These are phyloP conservation scores for Chelonus insularis DNA, from an alignment of 1,140 invertebrate genomes.

Conservation along the genomic window DNA sequence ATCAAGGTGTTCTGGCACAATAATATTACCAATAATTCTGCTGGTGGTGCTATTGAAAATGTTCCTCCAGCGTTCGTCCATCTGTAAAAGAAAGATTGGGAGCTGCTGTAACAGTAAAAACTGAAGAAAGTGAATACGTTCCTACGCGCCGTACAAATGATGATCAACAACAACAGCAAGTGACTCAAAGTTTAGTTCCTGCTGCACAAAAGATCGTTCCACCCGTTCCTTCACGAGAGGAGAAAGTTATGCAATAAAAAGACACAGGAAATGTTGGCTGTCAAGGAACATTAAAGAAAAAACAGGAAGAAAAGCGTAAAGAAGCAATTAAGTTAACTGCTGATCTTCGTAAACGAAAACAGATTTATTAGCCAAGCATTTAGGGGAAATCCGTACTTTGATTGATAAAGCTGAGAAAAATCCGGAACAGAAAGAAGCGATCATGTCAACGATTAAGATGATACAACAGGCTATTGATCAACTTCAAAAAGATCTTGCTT, in stretches of 20 bases:
- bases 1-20: slow-evolving; percentile 85
- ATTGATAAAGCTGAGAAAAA: slow-evolving; percentile 75
- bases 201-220: slow-evolving; percentile 31
- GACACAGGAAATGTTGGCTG: slow-evolving; percentile 65
- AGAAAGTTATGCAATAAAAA: slow-evolving; percentile 66
- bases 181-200: slow-evolving; percentile 23
- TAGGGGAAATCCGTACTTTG: slow-evolving; percentile 75
- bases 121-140: slow-evolving; percentile 55
- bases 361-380: slow-evolving; percentile 78
- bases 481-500: slow-evolving; percentile 69
- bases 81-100: slow-evolving; percentile 57
- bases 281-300: slow-evolving; percentile 67
- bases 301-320: slow-evolving; percentile 69
- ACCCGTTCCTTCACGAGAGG: slow-evolving; percentile 40
- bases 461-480: slow-evolving; percentile 78
- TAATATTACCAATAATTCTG: slow-evolving; percentile 47
- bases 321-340: slow-evolving; percentile 73
- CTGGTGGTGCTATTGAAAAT: slow-evolving; percentile 53
- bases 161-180: slow-evolving; percentile 37
- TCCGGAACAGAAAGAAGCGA: slow-evolving; percentile 68
- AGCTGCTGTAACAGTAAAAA: slow-evolving; percentile 44
- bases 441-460: slow-evolving; percentile 75
- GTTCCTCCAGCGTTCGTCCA: slow-evolving; percentile 53
- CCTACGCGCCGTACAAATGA: slow-evolving; percentile 52
- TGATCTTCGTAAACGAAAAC: slow-evolving; percentile 76